phyloP scores from a whole-genome alignment of 2,113 vertebrate genomes.

The Hippoglossus stenolepis region DNA sequence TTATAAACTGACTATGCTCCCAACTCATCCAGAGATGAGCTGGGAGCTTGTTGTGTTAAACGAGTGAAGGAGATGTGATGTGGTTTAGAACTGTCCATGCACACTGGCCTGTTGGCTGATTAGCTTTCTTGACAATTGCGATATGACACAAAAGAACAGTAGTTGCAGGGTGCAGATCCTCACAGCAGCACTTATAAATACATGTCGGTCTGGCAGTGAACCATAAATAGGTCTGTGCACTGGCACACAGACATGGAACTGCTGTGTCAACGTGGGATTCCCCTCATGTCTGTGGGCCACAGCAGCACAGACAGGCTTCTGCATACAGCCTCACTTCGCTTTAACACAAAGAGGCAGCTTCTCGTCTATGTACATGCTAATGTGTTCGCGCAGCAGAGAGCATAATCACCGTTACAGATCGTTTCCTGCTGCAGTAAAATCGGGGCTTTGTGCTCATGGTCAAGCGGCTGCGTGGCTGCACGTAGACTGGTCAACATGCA shows the following conservation, averaged over 20 bases:
- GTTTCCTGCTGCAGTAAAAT: neutral
- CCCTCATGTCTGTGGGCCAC: slow-evolving; percentile 29
- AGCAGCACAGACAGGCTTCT: slow-evolving; percentile 3
- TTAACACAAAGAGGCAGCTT: neutral
- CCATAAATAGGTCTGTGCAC: slow-evolving; percentile 35
- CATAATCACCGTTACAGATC: neutral
- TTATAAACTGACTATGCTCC: neutral
- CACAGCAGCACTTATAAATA: slow-evolving; percentile 12
- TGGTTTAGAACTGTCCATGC: neutral
- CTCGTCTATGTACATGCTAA: neutral
- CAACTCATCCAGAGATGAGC: slow-evolving; percentile 1
- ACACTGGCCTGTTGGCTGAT: neutral
- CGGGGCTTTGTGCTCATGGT: neutral
- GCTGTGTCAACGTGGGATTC: slow-evolving; percentile 69
- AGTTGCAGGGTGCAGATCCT: neutral
- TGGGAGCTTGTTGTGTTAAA: neutral
- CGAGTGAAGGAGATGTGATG: neutral
- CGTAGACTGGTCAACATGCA: slow-evolving; percentile 65
- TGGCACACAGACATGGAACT: slow-evolving; percentile 28
- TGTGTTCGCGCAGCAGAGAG: neutral
- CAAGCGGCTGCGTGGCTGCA: slow-evolving; percentile 48
- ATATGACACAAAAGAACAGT: slow-evolving; percentile 12
- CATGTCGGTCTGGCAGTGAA: slow-evolving; percentile 2
- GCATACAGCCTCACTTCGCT: neutral
- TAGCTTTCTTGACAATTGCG: neutral